Evolutionary conservation across 2,113 vertebrate species (phyloP).

Genomic region (Neofelis nebulosa): DNA sequence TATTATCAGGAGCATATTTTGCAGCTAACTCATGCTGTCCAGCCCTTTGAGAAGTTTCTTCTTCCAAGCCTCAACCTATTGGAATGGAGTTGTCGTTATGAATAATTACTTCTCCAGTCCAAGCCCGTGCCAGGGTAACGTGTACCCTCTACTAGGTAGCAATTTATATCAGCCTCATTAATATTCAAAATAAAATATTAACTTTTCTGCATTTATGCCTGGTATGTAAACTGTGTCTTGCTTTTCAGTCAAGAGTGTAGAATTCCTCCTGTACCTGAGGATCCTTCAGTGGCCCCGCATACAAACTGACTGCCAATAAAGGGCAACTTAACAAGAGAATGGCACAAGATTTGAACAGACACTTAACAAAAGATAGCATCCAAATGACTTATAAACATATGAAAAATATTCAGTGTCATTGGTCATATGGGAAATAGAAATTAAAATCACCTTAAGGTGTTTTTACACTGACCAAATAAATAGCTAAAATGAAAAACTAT

Average conservation of each 20-base stretch:
- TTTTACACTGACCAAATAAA: neutral
- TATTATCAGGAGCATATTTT: neutral
- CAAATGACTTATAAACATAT: neutral
- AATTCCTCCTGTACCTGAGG: neutral
- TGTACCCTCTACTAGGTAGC: neutral
- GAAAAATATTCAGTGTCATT: neutral
- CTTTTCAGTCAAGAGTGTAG: neutral
- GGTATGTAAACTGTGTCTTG: neutral
- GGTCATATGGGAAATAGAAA: neutral
- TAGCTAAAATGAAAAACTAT: neutral
- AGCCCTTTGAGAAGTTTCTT: neutral
- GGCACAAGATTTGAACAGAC: neutral
- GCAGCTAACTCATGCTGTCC: neutral
- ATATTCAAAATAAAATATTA: conserved; percentile 29
- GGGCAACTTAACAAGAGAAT: neutral
- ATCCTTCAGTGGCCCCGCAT: neutral
- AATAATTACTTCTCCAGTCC: neutral
- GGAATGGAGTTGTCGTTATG: neutral
- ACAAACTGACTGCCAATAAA: neutral
- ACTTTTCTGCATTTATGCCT: neutral
- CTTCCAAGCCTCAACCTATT: neutral
- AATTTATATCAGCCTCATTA: neutral
- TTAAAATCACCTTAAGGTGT: neutral
- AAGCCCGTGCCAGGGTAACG: neutral
- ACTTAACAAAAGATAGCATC: neutral